Base-by-base conservation (phyloP, 1,140 invertebrate genomes). In the Monomorium pharaonis region DNA sequence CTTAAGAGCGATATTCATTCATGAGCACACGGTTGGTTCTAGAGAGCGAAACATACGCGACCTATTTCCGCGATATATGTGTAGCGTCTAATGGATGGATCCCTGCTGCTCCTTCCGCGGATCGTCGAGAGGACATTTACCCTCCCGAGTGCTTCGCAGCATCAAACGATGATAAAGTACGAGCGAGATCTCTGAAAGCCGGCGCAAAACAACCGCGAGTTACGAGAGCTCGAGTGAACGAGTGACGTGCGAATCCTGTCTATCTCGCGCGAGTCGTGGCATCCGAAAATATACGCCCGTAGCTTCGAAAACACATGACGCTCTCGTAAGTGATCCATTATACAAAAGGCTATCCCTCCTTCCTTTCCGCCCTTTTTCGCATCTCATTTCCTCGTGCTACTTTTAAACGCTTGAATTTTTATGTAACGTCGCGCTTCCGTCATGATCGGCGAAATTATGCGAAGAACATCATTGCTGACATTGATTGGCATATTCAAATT, bases 41-140 rank as follows among this genome's bases (percentile, higher is more conserved):
- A 21, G 42, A 21, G 16, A n/a, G 63, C 84, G 47, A 78, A 89
- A 75, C 69, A 84, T 86, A 63, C 65, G 76, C 76, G 84, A 89
- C 87, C 87, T 60, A 88, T 89, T 89, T 89, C 14, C 60, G 9
- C 10, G 54, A 44, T 62, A n/a, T 12, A 37, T 37, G 33, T 37
- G 7, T 7, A 47, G 16, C 24, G 18, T 63, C 7, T 77, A 77
- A 63, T 77, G 30, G 63, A 78, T 33, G 60, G 4, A 21, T 65
- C 1, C 30, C 49, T 51, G 42, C 14, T n/a, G 47, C 63, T 44
- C 10, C 47, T 62, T 56, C 12, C 27, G 42, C 44, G 33, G 75
- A 77, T 70, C 65, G 30, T 81, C 37, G 24, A 56, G 33, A 72
- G 51, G 16, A 81, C 42, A 42, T 81, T 70, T 81, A 80, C 10